Percentiles rank a stretch among this genome's conserved stretches.
Conservation (phyloP, 2,113 vertebrate species). For the Dasypus novemcinctus region DNA sequence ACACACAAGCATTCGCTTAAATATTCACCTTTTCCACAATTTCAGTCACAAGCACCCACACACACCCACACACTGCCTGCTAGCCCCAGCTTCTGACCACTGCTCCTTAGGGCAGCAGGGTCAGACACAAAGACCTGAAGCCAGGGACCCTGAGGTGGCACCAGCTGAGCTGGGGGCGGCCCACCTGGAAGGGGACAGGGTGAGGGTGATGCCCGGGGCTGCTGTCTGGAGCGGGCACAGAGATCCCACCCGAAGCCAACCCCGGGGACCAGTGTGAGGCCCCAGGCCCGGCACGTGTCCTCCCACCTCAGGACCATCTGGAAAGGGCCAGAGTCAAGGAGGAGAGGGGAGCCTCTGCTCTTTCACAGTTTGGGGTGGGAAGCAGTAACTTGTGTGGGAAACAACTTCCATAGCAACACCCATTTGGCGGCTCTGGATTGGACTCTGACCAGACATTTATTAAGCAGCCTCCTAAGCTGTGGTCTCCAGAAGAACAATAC, state of each 20-base stretch:
- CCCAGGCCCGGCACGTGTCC: neutral
- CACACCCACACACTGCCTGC: rapidly evolving
- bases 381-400: conserved; percentile 85
- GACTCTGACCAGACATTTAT: conserved; percentile 85
- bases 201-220: neutral
- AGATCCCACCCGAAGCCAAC: conserved; percentile 4
- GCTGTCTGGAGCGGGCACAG: neutral
- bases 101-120: neutral
- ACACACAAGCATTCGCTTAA: neutral
- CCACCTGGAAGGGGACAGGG: neutral
- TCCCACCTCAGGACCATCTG: neutral
- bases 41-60: neutral
- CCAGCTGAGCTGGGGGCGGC: neutral
- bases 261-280: neutral
- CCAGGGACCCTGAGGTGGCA: neutral
- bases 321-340: conserved; percentile 72
- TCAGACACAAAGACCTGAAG: neutral
- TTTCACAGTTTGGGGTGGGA: conserved; percentile 82
- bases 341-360: conserved; percentile 70
- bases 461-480: conserved; percentile 86
- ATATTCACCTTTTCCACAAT: rapidly evolving
- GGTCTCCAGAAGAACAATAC: conserved; percentile 88
- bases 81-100: neutral
- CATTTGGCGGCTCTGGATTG: conserved; percentile 86
- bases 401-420: conserved; percentile 81